Evolutionary conservation across 2,113 vertebrate genomes (phyloP).

Genomic region (Nettapus auritus): DNA sequence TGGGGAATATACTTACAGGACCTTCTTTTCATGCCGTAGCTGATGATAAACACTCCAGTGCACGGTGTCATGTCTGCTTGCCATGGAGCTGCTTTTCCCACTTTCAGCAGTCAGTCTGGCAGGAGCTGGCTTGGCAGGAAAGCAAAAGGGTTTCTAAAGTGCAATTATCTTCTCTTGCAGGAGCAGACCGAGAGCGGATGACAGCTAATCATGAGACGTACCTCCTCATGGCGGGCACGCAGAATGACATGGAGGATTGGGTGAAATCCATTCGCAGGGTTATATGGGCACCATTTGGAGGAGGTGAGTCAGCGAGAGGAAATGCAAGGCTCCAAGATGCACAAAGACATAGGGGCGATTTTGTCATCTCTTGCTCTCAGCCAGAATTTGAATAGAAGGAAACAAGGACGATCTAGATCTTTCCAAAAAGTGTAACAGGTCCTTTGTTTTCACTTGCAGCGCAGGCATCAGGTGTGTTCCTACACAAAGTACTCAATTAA

Average conservation of each 20-base stretch:
- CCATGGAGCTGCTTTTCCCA: neutral
- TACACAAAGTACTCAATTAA: neutral
- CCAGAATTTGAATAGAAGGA: neutral
- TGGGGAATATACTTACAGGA: constrained; percentile 12
- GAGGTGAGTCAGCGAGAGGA: constrained; percentile 83
- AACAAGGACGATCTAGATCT: neutral
- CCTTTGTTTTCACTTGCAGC: neutral
- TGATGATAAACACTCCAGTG: neutral
- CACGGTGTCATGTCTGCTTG: neutral
- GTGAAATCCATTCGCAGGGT: constrained; percentile 96
- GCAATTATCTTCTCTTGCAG: constrained; percentile 75
- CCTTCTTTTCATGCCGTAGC: neutral
- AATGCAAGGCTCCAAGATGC: neutral
- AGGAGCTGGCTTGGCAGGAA: neutral
- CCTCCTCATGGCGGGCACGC: constrained; percentile 98
- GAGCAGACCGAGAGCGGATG: constrained; percentile 96
- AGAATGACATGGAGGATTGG: constrained; percentile 99
- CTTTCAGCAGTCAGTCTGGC: neutral
- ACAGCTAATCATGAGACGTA: constrained; percentile 98
- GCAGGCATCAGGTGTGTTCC: neutral
- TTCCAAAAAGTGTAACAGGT: neutral
- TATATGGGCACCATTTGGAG: constrained; percentile 98
- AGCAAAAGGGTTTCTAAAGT: neutral
- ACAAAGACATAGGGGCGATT: neutral
- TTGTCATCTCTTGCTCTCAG: neutral